Percentiles rank a stretch among this genome's conserved stretches.
Evolutionary conservation across 1,140 invertebrate genomes (phyloP).

Genomic region (Caligus rogercresseyi): DNA sequence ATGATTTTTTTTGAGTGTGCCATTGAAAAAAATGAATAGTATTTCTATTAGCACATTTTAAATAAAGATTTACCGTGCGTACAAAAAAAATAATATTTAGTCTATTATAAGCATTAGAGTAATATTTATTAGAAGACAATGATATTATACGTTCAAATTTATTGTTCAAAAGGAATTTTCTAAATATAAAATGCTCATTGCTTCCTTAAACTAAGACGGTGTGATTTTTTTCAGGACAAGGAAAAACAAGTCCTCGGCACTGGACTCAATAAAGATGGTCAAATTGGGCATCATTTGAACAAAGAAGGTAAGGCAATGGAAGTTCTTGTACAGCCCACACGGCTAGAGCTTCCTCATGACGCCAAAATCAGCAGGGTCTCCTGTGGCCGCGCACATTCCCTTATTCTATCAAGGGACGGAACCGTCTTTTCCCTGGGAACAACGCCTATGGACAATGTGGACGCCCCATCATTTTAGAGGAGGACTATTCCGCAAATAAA

Average conservation of each 20-base stretch:
- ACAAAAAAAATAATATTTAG: no score
- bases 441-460: conserved; percentile 91
- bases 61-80: no score
- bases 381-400: conserved; percentile 68
- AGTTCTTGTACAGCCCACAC: conserved; percentile 33
- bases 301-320: conserved; percentile 44
- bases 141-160: no score
- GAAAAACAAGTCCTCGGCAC: conserved; percentile 57
- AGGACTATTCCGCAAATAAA: conserved; percentile 46
- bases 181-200: no score
- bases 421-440: conserved; percentile 69
- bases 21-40: no score
- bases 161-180: no score
- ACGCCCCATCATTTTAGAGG: conserved; percentile 51
- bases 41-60: no score
- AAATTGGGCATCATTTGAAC: conserved; percentile 48
- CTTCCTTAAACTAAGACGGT: background rate
- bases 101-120: no score
- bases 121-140: no score
- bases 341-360: conserved; percentile 1
- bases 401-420: conserved; percentile 51
- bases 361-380: conserved; percentile 28
- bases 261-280: conserved; percentile 79
- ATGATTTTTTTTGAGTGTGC: no score
- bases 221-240: conserved; percentile 29